Conservation (phyloP, 2,113 vertebrate genomes). For the Parotia lawesii region DNA sequence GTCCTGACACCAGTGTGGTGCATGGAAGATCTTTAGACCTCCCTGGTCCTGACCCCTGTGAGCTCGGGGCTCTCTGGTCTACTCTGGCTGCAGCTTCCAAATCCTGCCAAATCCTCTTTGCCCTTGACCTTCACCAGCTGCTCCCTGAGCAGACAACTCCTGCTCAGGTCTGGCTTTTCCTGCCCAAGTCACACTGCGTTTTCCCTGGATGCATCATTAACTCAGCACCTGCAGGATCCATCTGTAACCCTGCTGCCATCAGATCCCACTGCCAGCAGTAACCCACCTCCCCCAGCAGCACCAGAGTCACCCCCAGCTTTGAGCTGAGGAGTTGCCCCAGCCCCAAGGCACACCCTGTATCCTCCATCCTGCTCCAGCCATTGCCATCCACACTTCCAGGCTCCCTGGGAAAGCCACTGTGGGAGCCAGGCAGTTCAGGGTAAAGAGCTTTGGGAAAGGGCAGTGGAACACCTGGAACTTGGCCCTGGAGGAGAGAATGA, state of each 20-base stretch:
- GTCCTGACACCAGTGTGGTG: rapidly evolving
- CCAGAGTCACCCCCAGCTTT: neutral
- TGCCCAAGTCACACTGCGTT: rapidly evolving
- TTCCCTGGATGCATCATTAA: neutral
- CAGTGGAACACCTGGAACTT: neutral
- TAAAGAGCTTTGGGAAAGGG: neutral
- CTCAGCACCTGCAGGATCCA: neutral
- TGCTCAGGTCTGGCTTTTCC: neutral
- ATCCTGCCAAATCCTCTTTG: neutral
- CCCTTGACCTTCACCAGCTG: neutral
- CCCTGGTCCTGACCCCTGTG: neutral
- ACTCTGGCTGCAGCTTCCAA: neutral
- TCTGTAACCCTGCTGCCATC: neutral
- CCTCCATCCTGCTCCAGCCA: neutral
- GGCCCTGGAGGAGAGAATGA: neutral
- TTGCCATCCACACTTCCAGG: neutral
- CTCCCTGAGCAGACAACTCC: neutral
- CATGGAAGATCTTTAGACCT: rapidly evolving
- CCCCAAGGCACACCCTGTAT: neutral
- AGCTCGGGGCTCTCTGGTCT: neutral
- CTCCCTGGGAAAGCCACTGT: rapidly evolving
- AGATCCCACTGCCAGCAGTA: neutral
- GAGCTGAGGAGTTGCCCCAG: neutral
- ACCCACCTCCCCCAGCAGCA: neutral
- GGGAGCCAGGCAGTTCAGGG: neutral